phyloP scores from a whole-genome alignment of 1,140 invertebrate species.

The Cydia fagiglandana region DNA sequence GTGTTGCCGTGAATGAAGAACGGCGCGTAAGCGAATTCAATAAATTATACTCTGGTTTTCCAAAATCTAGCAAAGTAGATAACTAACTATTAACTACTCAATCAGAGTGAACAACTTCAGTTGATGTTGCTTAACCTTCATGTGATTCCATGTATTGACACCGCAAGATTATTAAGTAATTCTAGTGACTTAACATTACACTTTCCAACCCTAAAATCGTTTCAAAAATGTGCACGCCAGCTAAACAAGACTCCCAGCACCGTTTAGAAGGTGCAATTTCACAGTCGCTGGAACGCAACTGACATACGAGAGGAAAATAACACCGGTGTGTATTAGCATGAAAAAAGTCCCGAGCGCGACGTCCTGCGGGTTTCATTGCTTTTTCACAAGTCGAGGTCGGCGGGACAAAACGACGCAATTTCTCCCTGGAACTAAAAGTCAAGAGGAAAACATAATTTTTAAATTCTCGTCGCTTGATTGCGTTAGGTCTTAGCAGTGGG shows the following conservation, averaged over 20 bases:
- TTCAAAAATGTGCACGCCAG: neutral
- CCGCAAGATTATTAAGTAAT: too few relatives aligned
- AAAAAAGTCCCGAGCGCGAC: slow-evolving; percentile 39
- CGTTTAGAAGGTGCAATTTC: slow-evolving; percentile 50
- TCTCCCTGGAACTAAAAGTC: slow-evolving; percentile 22
- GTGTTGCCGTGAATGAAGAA: too few relatives aligned
- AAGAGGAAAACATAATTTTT: slow-evolving; percentile 31
- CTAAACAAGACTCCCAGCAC: neutral
- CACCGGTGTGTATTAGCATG: slow-evolving; percentile 46
- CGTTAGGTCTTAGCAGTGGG: slow-evolving; percentile 37
- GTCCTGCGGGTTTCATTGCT: slow-evolving; percentile 43
- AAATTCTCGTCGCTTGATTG: slow-evolving; percentile 38
- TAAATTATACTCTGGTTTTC: too few relatives aligned
- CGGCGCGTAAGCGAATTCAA: too few relatives aligned
- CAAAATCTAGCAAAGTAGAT: too few relatives aligned
- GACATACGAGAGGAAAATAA: slow-evolving; percentile 40
- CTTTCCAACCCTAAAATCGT: neutral
- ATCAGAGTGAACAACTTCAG: too few relatives aligned
- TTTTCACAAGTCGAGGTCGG: slow-evolving; percentile 43
- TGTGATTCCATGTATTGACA: too few relatives aligned
- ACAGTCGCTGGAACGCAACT: slow-evolving; percentile 52
- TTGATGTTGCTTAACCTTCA: too few relatives aligned
- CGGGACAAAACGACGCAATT: slow-evolving; percentile 41
- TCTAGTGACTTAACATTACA: neutral
- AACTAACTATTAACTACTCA: too few relatives aligned